Percentiles rank a stretch among this genome's conserved stretches.
Evolutionary conservation across 2,113 vertebrate genomes (phyloP).

Genomic region (Poecilia latipinna): DNA sequence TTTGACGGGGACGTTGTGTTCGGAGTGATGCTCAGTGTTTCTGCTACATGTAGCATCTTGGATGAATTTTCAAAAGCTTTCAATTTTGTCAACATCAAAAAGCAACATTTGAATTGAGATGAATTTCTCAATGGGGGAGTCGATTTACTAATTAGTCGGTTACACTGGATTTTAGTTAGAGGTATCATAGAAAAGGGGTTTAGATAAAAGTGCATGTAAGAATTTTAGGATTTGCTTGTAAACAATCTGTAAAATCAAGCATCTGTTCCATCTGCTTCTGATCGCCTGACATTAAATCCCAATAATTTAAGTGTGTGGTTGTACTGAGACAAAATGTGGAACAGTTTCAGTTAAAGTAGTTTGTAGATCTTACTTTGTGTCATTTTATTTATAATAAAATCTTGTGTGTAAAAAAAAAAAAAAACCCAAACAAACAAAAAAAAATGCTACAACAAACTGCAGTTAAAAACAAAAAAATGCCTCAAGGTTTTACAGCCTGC

Average conservation of each 20-base stretch:
- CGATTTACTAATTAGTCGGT: background rate
- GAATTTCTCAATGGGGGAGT: too few relatives aligned
- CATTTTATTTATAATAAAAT: background rate
- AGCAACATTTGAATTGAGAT: background rate
- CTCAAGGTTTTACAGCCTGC: background rate
- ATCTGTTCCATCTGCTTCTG: background rate
- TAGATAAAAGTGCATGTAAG: background rate
- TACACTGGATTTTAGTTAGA: background rate
- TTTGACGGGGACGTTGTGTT: too few relatives aligned
- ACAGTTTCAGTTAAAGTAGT: too few relatives aligned
- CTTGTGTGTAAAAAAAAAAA: background rate
- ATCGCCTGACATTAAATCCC: background rate
- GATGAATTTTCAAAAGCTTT: too few relatives aligned
- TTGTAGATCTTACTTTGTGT: background rate
- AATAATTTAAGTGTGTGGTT: background rate
- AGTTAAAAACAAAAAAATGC: constrained; percentile 6
- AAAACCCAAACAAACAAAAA: background rate
- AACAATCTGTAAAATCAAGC: background rate
- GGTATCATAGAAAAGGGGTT: background rate
- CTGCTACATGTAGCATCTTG: too few relatives aligned
- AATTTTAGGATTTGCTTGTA: background rate
- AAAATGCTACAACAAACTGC: background rate
- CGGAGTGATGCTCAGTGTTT: too few relatives aligned
- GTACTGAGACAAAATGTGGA: too few relatives aligned
- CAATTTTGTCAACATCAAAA: background rate